These are phyloP conservation scores for Gastracanthus pulcherrimus DNA, from an alignment of 2,888 invertebrate genomes.

Conservation along the genomic window DNA sequence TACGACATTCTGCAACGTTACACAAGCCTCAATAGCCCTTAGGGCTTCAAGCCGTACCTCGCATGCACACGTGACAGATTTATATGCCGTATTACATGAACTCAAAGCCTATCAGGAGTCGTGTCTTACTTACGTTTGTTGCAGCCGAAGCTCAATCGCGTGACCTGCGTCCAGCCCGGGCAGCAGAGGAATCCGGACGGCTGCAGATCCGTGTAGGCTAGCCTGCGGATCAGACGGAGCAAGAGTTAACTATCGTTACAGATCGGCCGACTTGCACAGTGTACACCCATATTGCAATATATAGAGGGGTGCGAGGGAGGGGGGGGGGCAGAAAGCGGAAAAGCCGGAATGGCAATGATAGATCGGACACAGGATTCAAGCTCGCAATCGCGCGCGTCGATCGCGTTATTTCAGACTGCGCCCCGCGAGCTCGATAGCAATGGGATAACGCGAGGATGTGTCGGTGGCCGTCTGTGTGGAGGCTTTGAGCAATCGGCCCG, in stretches of 20 bases:
- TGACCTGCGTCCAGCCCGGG: constrained; percentile 81
- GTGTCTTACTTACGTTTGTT: constrained; percentile 80
- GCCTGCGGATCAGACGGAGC: constrained; percentile 60
- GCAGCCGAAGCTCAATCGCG: constrained; percentile 80
- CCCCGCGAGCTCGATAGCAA: too few relatives aligned
- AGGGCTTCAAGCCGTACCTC: not conserved
- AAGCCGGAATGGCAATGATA: constrained; percentile 32
- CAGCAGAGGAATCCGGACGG: constrained; percentile 78
- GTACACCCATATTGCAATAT: not conserved
- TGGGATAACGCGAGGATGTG: not conserved
- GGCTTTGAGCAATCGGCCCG: constrained; percentile 6
- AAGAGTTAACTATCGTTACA: not conserved
- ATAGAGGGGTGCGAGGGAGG: not conserved
- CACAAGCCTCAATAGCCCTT: not conserved
- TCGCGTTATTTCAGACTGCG: constrained; percentile 19
- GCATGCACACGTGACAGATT: not conserved
- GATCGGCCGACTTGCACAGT: not conserved
- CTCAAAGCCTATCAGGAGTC: not conserved
- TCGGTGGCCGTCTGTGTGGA: not conserved
- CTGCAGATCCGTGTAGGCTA: constrained; percentile 69
- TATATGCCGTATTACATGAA: not conserved
- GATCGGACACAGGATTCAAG: constrained; percentile 19
- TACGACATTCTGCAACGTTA: not conserved
- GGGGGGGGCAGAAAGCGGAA: not conserved
- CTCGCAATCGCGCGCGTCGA: constrained; percentile 21